Conservation (phyloP, 2,797 vertebrate species). For the Muscicapa comitata region DNA sequence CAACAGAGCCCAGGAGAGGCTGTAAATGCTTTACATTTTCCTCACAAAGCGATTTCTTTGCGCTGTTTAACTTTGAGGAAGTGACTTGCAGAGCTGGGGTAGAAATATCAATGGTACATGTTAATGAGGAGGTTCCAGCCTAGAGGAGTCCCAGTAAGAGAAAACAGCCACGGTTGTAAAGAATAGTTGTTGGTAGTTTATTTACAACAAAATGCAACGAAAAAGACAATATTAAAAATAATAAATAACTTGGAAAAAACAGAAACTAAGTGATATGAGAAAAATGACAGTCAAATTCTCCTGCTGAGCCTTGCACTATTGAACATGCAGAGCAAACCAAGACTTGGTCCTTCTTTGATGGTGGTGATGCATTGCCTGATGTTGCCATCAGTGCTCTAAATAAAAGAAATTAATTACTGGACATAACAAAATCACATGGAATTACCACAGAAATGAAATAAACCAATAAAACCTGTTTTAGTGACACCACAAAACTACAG, state of each 20-base stretch:
- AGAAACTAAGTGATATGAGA: constrained; percentile 76
- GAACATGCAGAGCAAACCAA: constrained; percentile 53
- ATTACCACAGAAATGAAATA: constrained; percentile 19
- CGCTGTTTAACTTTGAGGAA: not conserved
- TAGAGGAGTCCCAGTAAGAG: not conserved
- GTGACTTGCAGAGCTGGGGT: not conserved
- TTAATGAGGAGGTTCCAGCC: not conserved
- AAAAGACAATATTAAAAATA: constrained; percentile 84
- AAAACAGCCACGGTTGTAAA: constrained; percentile 56
- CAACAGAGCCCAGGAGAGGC: not conserved
- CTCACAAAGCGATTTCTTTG: not conserved
- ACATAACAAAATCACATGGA: constrained; percentile 10
- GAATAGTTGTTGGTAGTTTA: constrained; percentile 89
- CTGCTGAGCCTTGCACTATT: constrained; percentile 52
- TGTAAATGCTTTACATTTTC: not conserved
- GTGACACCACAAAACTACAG: constrained; percentile 31
- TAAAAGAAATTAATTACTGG: not conserved
- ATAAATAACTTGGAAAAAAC: constrained; percentile 82
- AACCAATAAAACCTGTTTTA: constrained; percentile 29
- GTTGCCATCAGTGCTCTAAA: constrained; percentile 39
- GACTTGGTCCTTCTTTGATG: constrained; percentile 79
- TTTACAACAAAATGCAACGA: constrained; percentile 87
- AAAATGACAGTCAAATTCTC: constrained; percentile 58
- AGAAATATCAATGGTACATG: not conserved
- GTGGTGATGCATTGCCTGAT: constrained; percentile 23